Conservation (phyloP, 1,140 invertebrate species). For the Galleria mellonella region DNA sequence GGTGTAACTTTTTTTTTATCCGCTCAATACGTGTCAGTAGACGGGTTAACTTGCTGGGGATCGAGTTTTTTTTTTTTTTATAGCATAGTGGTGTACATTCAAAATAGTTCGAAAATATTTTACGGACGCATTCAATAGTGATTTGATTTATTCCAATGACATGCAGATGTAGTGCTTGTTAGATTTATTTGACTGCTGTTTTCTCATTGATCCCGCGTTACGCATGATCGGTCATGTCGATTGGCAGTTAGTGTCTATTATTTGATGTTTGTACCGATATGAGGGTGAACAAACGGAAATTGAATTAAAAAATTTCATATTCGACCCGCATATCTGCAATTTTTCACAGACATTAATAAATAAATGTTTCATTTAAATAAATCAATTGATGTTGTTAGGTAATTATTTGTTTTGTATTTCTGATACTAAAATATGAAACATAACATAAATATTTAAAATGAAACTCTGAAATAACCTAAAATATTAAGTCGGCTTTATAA, state of each 20-base stretch:
- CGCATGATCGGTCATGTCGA: conserved; percentile 68
- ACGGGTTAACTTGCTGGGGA: conserved; percentile 64
- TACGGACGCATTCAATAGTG: conserved; percentile 67
- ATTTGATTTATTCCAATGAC: conserved; percentile 73
- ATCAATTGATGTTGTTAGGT: too few species aligned
- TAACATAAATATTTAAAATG: too few species aligned
- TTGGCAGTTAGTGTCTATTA: conserved; percentile 63
- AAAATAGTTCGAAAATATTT: conserved; percentile 72
- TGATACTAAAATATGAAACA: too few species aligned
- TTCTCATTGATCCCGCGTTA: conserved; percentile 57
- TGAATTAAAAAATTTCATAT: conserved; percentile 22
- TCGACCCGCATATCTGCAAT: conserved; percentile 16
- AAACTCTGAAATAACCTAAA: too few species aligned
- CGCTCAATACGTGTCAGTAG: conserved; percentile 61
- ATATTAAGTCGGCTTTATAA: too few species aligned
- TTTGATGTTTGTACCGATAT: conserved; percentile 24
- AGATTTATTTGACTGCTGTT: conserved; percentile 71
- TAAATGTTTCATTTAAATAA: background rate
- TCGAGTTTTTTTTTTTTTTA: conserved; percentile 24
- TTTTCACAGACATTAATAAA: background rate
- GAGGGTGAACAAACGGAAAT: conserved; percentile 22
- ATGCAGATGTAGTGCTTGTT: conserved; percentile 71
- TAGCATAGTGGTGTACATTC: conserved; percentile 40
- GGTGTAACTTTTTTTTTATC: conserved; percentile 65
- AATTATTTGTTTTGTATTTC: too few species aligned